Conservation (phyloP, 30 jellyfish, hydroid and myxozoan genomes). For the Catostylus mosaicus region DNA sequence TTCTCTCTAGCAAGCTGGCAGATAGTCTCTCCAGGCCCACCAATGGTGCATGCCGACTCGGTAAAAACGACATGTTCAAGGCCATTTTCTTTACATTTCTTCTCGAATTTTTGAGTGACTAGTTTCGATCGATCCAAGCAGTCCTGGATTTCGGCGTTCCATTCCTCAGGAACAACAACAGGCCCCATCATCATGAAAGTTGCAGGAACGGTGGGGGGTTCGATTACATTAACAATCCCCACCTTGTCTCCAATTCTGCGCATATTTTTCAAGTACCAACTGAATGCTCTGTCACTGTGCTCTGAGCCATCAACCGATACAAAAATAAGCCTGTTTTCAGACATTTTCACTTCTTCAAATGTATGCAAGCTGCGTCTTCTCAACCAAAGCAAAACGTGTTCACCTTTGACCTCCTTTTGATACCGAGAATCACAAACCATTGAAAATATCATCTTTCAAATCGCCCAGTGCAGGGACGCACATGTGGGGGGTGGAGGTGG, state of each 20-base stretch:
- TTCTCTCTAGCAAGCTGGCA: conserved; percentile 73
- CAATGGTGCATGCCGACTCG: conserved; percentile 34
- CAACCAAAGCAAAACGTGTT: conserved; percentile 17
- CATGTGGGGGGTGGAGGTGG: too few species aligned
- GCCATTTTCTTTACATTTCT: conserved; percentile 49
- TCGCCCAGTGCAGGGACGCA: too few species aligned
- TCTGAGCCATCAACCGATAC: conserved; percentile 80
- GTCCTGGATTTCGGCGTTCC: conserved; percentile 79
- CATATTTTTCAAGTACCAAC: conserved; percentile 69
- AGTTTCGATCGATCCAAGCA: conserved; percentile 64
- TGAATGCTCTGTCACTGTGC: conserved; percentile 84
- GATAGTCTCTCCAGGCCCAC: conserved; percentile 85
- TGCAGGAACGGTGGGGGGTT: conserved; percentile 75
- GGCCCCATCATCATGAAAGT: conserved; percentile 84
- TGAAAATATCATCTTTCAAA: neutral
- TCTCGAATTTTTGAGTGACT: conserved; percentile 51
- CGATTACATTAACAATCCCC: conserved; percentile 75
- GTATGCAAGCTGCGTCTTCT: neutral
- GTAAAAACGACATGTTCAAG: conserved; percentile 31
- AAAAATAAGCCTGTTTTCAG: conserved; percentile 45
- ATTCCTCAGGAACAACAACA: conserved; percentile 73
- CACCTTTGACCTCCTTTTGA: conserved; percentile 49
- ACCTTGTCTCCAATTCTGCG: conserved; percentile 64
- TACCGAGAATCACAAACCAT: neutral
- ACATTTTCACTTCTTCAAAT: neutral